Percentiles rank a stretch among this genome's conserved stretches.
phyloP scores from a whole-genome alignment of 2,888 invertebrate genomes.

The Tenodera sinensis region DNA sequence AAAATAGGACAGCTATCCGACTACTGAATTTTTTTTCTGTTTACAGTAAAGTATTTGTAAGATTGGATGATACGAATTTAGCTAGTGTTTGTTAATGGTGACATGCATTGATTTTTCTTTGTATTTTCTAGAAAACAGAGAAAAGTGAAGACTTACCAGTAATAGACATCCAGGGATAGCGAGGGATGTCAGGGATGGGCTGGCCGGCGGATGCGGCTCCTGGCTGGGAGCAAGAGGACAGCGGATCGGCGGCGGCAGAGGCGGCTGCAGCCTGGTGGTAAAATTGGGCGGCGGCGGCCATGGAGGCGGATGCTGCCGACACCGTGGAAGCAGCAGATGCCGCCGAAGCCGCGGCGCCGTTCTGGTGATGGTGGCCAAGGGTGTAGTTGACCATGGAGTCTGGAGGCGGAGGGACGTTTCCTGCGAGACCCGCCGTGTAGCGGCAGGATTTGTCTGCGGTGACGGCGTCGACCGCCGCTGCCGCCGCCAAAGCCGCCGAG shows the following conservation, averaged over 20 bases:
- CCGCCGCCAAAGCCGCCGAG: constrained; percentile 39
- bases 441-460: constrained; percentile 79
- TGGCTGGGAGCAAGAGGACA: constrained; percentile 74
- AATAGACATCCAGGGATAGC: constrained; percentile 96
- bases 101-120: not conserved
- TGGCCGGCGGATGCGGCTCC: constrained; percentile 69
- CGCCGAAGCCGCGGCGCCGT: constrained; percentile 53
- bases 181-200: constrained; percentile 86
- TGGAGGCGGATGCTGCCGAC: constrained; percentile 68
- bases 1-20: no score
- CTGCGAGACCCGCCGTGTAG: constrained; percentile 59
- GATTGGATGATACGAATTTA: no score
- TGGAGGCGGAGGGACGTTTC: constrained; percentile 52
- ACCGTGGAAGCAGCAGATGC: constrained; percentile 60
- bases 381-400: constrained; percentile 81
- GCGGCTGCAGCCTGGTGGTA: constrained; percentile 75
- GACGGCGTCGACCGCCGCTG: constrained; percentile 47
- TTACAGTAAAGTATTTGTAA: not conserved
- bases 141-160: constrained; percentile 68
- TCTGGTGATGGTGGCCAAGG: constrained; percentile 69
- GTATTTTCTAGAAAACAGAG: not conserved
- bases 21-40: no score
- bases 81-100: not conserved
- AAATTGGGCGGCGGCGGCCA: constrained; percentile 77
- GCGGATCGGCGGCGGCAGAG: constrained; percentile 75